Conservation (phyloP, 2,888 invertebrate species). For the Lepidocyrtinus sp. region DNA sequence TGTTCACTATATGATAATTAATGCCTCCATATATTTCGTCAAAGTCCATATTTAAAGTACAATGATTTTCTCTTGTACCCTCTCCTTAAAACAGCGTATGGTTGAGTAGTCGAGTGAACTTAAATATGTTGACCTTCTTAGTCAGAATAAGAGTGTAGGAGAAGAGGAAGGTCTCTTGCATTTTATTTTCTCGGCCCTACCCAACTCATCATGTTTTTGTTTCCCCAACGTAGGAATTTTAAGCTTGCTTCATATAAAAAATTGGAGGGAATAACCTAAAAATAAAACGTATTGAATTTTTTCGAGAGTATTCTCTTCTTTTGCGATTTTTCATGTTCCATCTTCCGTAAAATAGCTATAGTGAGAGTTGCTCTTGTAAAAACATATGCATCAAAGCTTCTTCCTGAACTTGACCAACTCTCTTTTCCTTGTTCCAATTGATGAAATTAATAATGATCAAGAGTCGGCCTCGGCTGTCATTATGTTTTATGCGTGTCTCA, state of each 20-base stretch:
- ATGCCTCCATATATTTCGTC: constrained; percentile 58
- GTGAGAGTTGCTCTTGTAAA: too few relatives aligned
- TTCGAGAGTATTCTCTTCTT: too few relatives aligned
- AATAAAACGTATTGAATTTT: too few relatives aligned
- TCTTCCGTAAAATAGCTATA: too few relatives aligned
- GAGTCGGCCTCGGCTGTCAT: constrained; percentile 52
- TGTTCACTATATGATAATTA: constrained; percentile 61
- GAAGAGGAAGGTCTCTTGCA: constrained; percentile 8
- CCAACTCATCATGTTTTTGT: constrained; percentile 1
- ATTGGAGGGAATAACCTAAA: too few relatives aligned
- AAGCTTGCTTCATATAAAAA: neutral
- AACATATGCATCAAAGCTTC: neutral
- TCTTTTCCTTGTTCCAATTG: constrained; percentile 34
- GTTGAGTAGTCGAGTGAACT: too few relatives aligned
- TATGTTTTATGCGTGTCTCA: constrained; percentile 31
- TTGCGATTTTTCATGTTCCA: too few relatives aligned
- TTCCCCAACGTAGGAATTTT: neutral
- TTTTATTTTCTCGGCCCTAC: neutral
- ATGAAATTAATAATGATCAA: constrained; percentile 47
- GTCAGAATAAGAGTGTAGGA: neutral
- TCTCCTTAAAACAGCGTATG: too few relatives aligned
- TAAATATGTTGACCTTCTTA: neutral
- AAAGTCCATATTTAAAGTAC: constrained; percentile 50
- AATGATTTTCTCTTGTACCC: constrained; percentile 25
- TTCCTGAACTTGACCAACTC: neutral